A percentile compares a stretch with the other conserved stretches of the same genome.
These are phyloP conservation scores for Rhagoletis zephyria DNA, from an alignment of 1,140 invertebrate species.

Conservation along the genomic window DNA sequence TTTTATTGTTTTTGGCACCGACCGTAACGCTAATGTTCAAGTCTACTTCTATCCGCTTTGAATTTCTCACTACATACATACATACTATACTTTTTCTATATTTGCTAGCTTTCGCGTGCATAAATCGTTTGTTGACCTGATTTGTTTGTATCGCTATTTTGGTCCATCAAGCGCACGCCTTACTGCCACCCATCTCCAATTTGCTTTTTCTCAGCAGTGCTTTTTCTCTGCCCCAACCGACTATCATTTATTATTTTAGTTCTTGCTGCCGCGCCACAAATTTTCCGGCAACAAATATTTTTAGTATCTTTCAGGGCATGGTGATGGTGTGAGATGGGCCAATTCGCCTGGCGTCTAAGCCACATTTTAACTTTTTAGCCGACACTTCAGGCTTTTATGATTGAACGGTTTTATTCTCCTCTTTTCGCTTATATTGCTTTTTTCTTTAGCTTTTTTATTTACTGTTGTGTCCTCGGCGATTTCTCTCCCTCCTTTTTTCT, in stretches of 20 bases:
- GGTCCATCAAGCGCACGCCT: neutral
- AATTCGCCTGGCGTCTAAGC: neutral
- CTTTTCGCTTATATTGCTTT: neutral
- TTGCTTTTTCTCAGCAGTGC: neutral
- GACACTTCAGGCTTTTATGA: neutral
- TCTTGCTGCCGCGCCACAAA: slow-evolving; percentile 4
- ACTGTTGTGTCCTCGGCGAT: neutral
- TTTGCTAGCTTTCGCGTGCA: neutral
- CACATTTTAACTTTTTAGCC: neutral
- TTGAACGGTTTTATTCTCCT: neutral
- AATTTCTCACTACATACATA: neutral
- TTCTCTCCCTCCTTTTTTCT: neutral
- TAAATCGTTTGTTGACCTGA: slow-evolving; percentile 54
- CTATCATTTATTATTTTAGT: slow-evolving; percentile 21
- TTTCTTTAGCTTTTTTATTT: neutral
- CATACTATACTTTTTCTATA: neutral
- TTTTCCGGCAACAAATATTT: slow-evolving; percentile 50
- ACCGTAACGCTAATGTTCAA: neutral
- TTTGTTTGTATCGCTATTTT: slow-evolving; percentile 37
- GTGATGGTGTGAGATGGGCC: neutral
- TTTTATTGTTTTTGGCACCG: slow-evolving; percentile 29
- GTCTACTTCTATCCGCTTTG: neutral
- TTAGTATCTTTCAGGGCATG: neutral
- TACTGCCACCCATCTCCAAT: neutral
- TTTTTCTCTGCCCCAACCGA: neutral